Percentiles rank a stretch among this genome's conserved stretches.
phyloP scores from a whole-genome alignment of 2,888 invertebrate genomes.

The Portevinia maculata region DNA sequence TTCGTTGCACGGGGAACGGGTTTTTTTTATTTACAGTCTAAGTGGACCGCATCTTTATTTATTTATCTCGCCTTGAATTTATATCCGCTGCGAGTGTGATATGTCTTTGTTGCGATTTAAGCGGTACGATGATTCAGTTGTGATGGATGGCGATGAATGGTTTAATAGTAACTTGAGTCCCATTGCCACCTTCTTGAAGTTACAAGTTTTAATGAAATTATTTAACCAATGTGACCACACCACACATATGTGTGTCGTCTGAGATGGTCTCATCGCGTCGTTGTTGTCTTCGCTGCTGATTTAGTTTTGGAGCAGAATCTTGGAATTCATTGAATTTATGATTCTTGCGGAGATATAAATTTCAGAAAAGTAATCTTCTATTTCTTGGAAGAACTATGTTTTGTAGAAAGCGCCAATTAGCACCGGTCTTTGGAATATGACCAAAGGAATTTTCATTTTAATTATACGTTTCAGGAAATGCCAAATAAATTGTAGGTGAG shows the following conservation, averaged over 20 bases:
- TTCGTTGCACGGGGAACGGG: conserved; percentile 22
- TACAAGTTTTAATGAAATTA: conserved; percentile 59
- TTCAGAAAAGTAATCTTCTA: conserved; percentile 49
- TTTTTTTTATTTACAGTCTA: conserved; percentile 14
- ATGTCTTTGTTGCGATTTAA: conserved; percentile 52
- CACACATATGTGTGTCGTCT: conserved; percentile 45
- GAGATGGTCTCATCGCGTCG: conserved; percentile 1
- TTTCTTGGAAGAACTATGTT: conserved; percentile 55
- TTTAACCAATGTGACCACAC: conserved; percentile 66
- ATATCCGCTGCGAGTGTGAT: conserved; percentile 38
- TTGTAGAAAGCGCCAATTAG: conserved; percentile 25
- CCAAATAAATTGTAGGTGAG: background rate
- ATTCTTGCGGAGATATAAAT: conserved; percentile 56
- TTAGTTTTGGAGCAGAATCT: conserved; percentile 50
- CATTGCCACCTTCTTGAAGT: conserved; percentile 68
- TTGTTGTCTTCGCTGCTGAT: conserved; percentile 17
- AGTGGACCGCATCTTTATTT: conserved; percentile 43
- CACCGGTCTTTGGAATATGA: conserved; percentile 7
- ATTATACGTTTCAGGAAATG: background rate
- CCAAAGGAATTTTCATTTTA: conserved; percentile 2
- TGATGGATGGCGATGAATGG: conserved; percentile 70
- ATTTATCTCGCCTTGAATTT: conserved; percentile 60
- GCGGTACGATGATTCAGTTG: conserved; percentile 48
- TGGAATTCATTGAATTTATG: conserved; percentile 67
- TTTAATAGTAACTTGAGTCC: conserved; percentile 66